Conservation (phyloP, 2,888 invertebrate genomes). For the Rhingia campestris region DNA sequence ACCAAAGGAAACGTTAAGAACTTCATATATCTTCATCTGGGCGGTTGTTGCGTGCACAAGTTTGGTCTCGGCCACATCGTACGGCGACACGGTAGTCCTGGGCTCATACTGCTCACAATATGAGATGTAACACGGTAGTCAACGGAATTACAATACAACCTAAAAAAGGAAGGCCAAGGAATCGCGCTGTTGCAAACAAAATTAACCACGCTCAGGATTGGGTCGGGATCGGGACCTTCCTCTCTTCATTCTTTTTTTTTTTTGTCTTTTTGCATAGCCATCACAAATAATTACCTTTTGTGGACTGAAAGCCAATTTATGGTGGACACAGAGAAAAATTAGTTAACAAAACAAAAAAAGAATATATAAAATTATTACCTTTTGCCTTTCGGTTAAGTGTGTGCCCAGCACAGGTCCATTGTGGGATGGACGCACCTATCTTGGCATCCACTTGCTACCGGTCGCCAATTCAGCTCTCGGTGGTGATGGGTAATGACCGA, state of each 20-base stretch:
- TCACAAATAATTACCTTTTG: conserved; percentile 65
- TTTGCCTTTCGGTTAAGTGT: conserved; percentile 46
- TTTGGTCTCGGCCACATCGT: conserved; percentile 37
- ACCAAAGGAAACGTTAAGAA: conserved; percentile 31
- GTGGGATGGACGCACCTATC: conserved; percentile 28
- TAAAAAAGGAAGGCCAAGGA: conserved; percentile 11
- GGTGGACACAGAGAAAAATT: conserved; percentile 59
- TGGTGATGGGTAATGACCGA: conserved; percentile 49
- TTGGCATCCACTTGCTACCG: conserved; percentile 48
- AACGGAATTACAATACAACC: conserved; percentile 8
- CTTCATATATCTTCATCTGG: conserved; percentile 55
- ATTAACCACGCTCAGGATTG: conserved; percentile 26
- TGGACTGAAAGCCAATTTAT: conserved; percentile 65
- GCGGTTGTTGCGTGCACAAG: conserved; percentile 52
- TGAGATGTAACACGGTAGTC: conserved; percentile 63
- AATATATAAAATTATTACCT: conserved; percentile 57
- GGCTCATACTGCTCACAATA: conserved; percentile 15
- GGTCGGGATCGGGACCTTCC: background rate
- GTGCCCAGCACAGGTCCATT: conserved; percentile 39
- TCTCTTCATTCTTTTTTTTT: conserved; percentile 2
- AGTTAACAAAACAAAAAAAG: conserved; percentile 33
- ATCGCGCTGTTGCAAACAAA: conserved; percentile 26
- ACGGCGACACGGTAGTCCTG: conserved; percentile 34
- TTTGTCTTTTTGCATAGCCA: conserved; percentile 56
- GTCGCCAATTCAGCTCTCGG: conserved; percentile 19